These are phyloP conservation scores for Diachasmimorpha longicaudata DNA, from an alignment of 1,140 invertebrate species.

Conservation along the genomic window DNA sequence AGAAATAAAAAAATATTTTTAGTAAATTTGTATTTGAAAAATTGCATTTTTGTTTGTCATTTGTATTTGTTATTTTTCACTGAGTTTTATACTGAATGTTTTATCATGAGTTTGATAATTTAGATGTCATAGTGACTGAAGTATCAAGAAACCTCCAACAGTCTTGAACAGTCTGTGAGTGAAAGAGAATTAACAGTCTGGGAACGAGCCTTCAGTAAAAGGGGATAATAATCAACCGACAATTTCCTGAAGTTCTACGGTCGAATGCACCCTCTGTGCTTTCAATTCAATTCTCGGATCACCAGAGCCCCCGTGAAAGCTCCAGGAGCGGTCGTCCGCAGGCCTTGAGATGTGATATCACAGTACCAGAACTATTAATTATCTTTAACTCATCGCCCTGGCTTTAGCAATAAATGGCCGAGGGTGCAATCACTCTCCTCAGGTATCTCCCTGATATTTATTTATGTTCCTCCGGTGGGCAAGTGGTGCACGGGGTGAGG, in stretches of 20 bases:
- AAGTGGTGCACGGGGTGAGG: neutral
- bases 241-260: slow-evolving; percentile 46
- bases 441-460: neutral
- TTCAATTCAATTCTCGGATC: neutral
- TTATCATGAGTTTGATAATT: too few species aligned
- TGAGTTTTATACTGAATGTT: too few species aligned
- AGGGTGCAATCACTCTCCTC: neutral
- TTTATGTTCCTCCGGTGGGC: neutral
- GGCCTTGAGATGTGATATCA: neutral
- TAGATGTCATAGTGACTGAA: too few species aligned
- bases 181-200: slow-evolving; percentile 11
- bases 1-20: too few species aligned
- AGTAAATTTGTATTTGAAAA: too few species aligned
- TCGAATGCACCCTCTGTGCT: slow-evolving; percentile 32
- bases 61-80: too few species aligned
- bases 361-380: neutral
- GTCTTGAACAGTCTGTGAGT: neutral
- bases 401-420: neutral
- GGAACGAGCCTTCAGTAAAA: neutral
- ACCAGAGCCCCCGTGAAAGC: neutral
- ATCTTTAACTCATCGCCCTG: neutral
- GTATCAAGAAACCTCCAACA: too few species aligned
- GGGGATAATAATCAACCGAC: slow-evolving; percentile 26
- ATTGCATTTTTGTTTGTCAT: too few species aligned
- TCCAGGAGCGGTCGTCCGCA: neutral